Conservation (phyloP, 2,797 vertebrate species). For the Tangara arthus region DNA sequence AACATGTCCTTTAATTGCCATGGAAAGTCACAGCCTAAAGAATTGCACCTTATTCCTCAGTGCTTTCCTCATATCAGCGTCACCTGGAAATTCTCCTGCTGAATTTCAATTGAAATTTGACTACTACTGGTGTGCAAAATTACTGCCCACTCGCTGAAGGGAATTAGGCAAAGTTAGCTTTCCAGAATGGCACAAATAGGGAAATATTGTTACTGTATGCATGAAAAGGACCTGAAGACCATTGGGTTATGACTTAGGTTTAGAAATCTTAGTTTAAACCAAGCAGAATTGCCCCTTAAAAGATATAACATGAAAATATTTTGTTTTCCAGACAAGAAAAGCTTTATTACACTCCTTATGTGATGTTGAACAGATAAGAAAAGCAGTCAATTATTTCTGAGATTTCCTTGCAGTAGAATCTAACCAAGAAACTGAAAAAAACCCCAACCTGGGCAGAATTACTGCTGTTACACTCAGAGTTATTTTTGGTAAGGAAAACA, state of each 20-base stretch:
- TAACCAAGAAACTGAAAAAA: not conserved
- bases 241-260: not conserved
- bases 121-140: not conserved
- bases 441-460: not conserved
- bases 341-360: not conserved
- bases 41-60: not conserved
- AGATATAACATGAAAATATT: not conserved
- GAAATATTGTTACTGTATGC: not conserved
- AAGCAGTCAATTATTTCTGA: not conserved
- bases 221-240: not conserved
- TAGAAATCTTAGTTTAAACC: not conserved
- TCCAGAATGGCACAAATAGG: not conserved
- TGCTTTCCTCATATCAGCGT: not conserved
- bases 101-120: not conserved
- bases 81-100: not conserved
- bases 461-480: not conserved
- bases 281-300: not conserved
- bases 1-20: not conserved
- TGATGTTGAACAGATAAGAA: not conserved
- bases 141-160: not conserved
- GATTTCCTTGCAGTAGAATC: not conserved
- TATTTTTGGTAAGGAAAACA: constrained; percentile 15
- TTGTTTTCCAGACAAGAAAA: not conserved
- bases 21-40: not conserved
- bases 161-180: not conserved